Conservation (phyloP, 2,113 vertebrate genomes). For the Lagopus muta region DNA sequence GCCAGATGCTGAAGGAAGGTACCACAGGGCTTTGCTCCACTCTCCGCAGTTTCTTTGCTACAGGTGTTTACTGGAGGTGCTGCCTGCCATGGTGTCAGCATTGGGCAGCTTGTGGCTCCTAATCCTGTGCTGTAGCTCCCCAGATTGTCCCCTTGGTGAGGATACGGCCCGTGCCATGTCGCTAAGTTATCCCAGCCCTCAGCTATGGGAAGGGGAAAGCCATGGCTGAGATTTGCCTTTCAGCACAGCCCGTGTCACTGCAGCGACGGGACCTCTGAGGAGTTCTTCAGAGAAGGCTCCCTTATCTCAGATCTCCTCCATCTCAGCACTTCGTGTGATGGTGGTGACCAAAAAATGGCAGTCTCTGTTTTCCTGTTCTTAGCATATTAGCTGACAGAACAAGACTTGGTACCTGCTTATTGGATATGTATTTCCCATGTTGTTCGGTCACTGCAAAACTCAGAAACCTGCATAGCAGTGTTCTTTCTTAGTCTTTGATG, state of each 20-base stretch:
- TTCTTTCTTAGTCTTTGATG: neutral
- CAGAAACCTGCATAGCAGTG: neutral
- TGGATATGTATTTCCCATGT: neutral
- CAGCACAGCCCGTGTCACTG: neutral
- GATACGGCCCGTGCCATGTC: neutral
- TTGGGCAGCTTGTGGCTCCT: neutral
- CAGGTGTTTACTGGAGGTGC: neutral
- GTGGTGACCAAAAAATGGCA: neutral
- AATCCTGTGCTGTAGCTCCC: neutral
- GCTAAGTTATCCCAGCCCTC: neutral
- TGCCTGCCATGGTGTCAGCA: neutral
- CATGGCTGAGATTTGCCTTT: fast-evolving
- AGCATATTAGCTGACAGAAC: neutral
- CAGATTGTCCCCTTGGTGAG: neutral
- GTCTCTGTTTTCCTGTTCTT: too few relatives aligned
- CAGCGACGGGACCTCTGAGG: neutral
- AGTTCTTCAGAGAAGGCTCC: neutral
- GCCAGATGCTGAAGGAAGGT: neutral
- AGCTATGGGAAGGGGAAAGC: fast-evolving
- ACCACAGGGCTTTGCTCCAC: fast-evolving
- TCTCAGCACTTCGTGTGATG: neutral
- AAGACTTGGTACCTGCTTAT: neutral
- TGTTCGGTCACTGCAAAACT: fast-evolving
- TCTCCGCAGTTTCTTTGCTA: neutral
- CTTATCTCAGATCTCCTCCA: neutral